phyloP scores from a whole-genome alignment of 2,888 invertebrate species.

The Acanthosoma haemorrhoidale region DNA sequence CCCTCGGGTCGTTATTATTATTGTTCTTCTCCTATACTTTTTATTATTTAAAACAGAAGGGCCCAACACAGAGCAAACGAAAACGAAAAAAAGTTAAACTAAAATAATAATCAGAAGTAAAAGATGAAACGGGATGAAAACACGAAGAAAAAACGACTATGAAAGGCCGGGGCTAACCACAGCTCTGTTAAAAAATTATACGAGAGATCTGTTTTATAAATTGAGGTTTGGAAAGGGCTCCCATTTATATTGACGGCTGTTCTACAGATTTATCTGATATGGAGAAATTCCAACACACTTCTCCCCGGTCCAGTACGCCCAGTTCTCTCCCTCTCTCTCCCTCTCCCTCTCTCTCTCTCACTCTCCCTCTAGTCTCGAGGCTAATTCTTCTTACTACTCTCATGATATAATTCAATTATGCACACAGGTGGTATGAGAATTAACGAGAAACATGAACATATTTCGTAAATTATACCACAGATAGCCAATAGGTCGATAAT shows the following conservation, averaged over 20 bases:
- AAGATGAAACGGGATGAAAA: conserved; percentile 5
- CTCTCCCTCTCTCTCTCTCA: no score
- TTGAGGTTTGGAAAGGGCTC: background rate
- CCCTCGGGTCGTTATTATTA: background rate
- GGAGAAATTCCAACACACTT: background rate
- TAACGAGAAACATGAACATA: no score
- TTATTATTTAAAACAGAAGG: background rate
- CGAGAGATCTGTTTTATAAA: conserved; percentile 4
- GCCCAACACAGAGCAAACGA: background rate
- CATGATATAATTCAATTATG: no score
- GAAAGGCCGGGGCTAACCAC: background rate
- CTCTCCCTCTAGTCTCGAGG: no score
- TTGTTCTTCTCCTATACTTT: background rate
- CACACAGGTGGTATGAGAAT: no score
- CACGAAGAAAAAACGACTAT: background rate
- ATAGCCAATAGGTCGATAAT: no score
- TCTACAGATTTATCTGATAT: background rate
- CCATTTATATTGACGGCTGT: conserved; percentile 15
- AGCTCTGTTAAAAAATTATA: conserved; percentile 6
- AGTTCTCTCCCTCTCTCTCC: background rate
- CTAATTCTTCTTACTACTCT: no score
- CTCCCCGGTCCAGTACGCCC: background rate
- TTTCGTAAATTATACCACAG: no score
- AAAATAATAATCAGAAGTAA: no score
- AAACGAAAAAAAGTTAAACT: background rate